Evolutionary conservation across 2,113 vertebrate species (phyloP), one percentile per base, ranked within the genome.

Genomic region (Gopherus evgoodei): DNA sequence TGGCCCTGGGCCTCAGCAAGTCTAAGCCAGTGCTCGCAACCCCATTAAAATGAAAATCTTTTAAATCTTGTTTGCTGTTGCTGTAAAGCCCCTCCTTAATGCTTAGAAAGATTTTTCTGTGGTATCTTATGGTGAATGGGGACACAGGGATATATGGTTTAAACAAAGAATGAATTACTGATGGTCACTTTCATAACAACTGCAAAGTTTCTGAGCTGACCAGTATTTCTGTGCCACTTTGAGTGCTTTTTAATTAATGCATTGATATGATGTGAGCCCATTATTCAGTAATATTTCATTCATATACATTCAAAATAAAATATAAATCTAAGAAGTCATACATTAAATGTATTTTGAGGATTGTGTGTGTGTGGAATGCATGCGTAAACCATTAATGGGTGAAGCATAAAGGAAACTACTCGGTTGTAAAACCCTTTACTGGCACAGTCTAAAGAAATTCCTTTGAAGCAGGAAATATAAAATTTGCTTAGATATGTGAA

Each of bases 401-500:
- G 53, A 27, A 82, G 42, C 87, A 83, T 75, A 84, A 91, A 93
- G 92, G 52, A 42, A 91, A 25, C 53, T 50, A 3, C 62, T 69
- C 4, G 16, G 62, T 69, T 69, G 16, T 69, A n/a, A 69, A 72
- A 84, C 53, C 12, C 79, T 69, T 19, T 72, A 0, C 65, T 89
- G 62, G 81, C 89, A 56, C 2, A 42, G 44, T 94, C 86, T 88
- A 86, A 90, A 95, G 93, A 79, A 93, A 85, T 90, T 86, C 83
- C 47, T 89, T 90, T 87, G 80, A 95, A 79, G 17, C 65, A 72
- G 65, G 78, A 94, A 96, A 87, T 83, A 94, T 95, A 84, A 78
- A 44, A 78, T 78, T 47, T 78, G 42, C 85, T 95, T 89, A 91
- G 89, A 95, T 93, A 92, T 95, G 53, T 87, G 87, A 92, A 94